A percentile compares a stretch with the other conserved stretches of the same genome.
Conservation (phyloP, 2,888 invertebrate genomes). For the Prenolepis imparis region DNA sequence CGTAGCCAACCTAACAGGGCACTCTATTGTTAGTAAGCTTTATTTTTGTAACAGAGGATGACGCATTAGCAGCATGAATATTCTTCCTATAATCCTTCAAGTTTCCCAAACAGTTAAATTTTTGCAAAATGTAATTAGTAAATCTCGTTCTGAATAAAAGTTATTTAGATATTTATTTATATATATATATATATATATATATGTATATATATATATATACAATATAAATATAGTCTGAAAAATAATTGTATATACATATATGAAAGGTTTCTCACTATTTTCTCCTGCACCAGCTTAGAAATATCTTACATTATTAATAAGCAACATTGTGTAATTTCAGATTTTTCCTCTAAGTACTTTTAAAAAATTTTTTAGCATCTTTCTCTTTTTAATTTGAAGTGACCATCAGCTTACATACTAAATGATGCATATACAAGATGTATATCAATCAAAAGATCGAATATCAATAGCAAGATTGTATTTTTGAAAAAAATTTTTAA, state of each 20-base stretch:
- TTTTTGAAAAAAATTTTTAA: conserved; percentile 29
- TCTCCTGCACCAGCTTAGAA: background rate
- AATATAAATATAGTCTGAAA: background rate
- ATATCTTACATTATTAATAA: background rate
- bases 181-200: too few species aligned
- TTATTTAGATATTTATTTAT: background rate
- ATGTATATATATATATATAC: too few species aligned
- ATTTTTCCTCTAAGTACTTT: background rate
- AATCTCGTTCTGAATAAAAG: background rate
- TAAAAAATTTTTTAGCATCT: background rate
- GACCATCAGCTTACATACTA: background rate
- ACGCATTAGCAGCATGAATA: conserved; percentile 2
- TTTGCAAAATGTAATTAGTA: background rate
- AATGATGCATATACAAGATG: background rate
- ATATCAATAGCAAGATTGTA: background rate
- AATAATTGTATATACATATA: background rate
- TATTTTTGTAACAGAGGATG: conserved; percentile 31
- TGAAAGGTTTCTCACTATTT: background rate
- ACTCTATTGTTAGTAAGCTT: background rate
- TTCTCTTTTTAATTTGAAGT: background rate
- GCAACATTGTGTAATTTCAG: background rate
- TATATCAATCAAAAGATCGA: background rate
- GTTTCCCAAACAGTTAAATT: background rate
- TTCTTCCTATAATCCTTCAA: background rate
- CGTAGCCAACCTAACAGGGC: background rate